Evolutionary conservation across 1,140 invertebrate genomes (phyloP).

Genomic region (Onthophagus taurus): DNA sequence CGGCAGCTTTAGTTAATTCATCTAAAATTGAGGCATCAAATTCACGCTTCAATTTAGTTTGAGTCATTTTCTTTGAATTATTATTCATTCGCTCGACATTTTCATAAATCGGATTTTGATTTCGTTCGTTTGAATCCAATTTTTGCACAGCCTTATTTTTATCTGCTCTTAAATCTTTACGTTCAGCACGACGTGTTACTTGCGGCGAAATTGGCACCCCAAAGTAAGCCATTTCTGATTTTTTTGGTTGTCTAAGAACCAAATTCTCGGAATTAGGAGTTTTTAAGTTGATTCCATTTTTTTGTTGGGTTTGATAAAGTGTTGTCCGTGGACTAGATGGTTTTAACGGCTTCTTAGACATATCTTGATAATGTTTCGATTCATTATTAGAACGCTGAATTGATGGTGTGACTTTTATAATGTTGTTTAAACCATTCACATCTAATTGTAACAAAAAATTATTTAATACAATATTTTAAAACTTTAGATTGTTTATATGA

Average conservation of each 20-base stretch:
- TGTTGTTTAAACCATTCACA: too few relatives aligned
- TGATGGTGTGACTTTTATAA: too few relatives aligned
- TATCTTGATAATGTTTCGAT: too few relatives aligned
- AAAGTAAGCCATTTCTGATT: slow-evolving; percentile 36
- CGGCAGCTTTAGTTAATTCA: slow-evolving; percentile 43
- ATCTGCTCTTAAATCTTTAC: slow-evolving; percentile 20
- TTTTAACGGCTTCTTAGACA: too few relatives aligned
- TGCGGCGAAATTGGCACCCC: slow-evolving; percentile 25
- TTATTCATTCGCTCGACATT: slow-evolving; percentile 29
- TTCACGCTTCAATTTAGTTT: slow-evolving; percentile 18
- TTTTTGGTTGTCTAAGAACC: slow-evolving; percentile 33
- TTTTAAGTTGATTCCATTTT: slow-evolving; percentile 5
- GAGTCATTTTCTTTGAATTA: slow-evolving; percentile 12
- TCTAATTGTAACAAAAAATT: too few relatives aligned
- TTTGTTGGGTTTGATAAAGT: not conserved
- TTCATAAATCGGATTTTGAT: slow-evolving; percentile 30
- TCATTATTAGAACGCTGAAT: too few relatives aligned
- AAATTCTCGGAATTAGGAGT: slow-evolving; percentile 12
- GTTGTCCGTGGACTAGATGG: too few relatives aligned
- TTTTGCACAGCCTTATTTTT: slow-evolving; percentile 30
- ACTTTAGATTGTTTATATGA: too few relatives aligned
- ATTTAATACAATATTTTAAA: too few relatives aligned
- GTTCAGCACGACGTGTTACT: slow-evolving; percentile 18
- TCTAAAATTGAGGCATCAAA: slow-evolving; percentile 39
- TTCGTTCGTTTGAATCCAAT: not conserved